Percentiles rank a stretch among this genome's conserved stretches.
phyloP scores from a whole-genome alignment of 2,888 invertebrate genomes.

The Andrena camellia region DNA sequence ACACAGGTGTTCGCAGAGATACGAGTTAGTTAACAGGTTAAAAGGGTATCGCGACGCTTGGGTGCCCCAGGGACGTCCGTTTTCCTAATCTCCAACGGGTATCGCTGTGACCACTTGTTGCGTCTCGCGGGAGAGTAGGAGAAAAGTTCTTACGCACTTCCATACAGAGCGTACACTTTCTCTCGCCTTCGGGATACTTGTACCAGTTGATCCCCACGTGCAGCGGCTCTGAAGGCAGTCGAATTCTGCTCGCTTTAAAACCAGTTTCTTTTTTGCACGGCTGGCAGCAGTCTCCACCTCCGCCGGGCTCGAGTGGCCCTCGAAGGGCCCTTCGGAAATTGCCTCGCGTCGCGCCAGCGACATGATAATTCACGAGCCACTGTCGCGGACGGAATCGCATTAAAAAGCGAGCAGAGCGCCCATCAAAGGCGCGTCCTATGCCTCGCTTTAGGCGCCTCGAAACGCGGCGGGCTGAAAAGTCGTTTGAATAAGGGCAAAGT shows the following conservation, averaged over 20 bases:
- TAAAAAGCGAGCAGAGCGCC: slow-evolving; percentile 17
- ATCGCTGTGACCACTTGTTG: no score
- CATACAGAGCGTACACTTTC: slow-evolving; percentile 40
- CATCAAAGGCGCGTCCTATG: slow-evolving; percentile 23
- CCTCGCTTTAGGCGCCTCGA: slow-evolving; percentile 17
- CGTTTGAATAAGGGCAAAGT: slow-evolving; percentile 59
- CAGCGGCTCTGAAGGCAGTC: slow-evolving; percentile 9
- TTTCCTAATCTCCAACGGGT: no score
- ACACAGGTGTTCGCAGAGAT: no score
- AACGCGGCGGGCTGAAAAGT: slow-evolving; percentile 42
- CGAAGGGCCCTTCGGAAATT: slow-evolving; percentile 26
- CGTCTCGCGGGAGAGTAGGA: no score
- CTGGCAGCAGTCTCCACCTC: slow-evolving; percentile 15
- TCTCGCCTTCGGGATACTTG: slow-evolving; percentile 42
- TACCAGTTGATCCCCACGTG: slow-evolving; percentile 39
- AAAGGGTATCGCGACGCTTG: no score
- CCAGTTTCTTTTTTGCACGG: slow-evolving; percentile 53
- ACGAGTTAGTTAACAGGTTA: no score
- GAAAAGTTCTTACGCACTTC: no score
- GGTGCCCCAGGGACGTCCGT: no score
- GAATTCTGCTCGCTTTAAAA: slow-evolving; percentile 40
- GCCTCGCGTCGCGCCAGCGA: slow-evolving; percentile 2
- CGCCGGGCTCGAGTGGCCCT: neutral
- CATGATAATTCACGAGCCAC: slow-evolving; percentile 19
- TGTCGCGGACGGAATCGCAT: neutral